Conservation (phyloP, 2,888 invertebrate genomes). For the Melanostoma scalare region DNA sequence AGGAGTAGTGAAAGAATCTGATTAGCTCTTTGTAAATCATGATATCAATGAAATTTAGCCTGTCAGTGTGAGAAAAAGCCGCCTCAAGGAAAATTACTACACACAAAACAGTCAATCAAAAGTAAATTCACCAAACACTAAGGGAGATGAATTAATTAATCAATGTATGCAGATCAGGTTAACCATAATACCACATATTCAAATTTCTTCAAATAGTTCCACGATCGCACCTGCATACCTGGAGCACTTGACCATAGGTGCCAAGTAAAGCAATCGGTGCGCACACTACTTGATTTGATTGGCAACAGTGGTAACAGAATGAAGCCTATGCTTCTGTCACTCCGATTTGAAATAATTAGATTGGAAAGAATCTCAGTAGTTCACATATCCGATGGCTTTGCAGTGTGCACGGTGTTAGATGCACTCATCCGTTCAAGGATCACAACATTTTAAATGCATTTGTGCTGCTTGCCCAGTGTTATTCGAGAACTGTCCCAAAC, state of each 20-base stretch:
- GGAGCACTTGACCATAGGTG: conserved; percentile 44
- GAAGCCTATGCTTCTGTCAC: conserved; percentile 55
- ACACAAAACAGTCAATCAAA: background rate
- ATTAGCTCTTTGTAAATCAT: background rate
- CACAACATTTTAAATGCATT: conserved; percentile 58
- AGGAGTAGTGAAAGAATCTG: background rate
- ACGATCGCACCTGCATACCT: conserved; percentile 46
- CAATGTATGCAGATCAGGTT: conserved; percentile 58
- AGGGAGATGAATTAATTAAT: conserved; percentile 46
- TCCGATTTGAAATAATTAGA: conserved; percentile 61
- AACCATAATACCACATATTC: conserved; percentile 28
- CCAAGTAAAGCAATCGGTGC: background rate
- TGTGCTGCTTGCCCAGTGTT: conserved; percentile 20
- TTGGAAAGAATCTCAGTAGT: conserved; percentile 70
- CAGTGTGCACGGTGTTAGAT: conserved; percentile 30
- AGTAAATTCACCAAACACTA: conserved; percentile 16
- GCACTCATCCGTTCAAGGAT: conserved; percentile 61
- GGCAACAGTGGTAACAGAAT: conserved; percentile 37
- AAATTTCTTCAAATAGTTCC: conserved; percentile 30
- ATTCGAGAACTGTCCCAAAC: conserved; percentile 34
- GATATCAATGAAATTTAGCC: conserved; percentile 2
- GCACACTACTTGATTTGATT: background rate
- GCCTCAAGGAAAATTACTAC: background rate
- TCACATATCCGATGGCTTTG: conserved; percentile 52
- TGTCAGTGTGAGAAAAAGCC: background rate